phyloP scores from a whole-genome alignment of 2,113 vertebrate species.

The Pseudopodoces humilis region DNA sequence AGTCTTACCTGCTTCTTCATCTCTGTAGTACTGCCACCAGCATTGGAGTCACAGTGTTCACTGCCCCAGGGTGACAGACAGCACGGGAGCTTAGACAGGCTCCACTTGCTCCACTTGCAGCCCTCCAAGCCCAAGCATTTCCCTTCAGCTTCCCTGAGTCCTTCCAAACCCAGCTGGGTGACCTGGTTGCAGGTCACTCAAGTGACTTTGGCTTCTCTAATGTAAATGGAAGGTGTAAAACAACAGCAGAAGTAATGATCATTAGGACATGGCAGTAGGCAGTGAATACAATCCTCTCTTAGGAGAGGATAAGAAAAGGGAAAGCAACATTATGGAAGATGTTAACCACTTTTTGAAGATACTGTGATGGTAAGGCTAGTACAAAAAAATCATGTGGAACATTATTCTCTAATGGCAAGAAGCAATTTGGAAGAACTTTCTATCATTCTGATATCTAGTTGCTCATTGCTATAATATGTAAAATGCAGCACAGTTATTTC shows the following conservation, averaged over 20 bases:
- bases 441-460: background rate
- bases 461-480: background rate
- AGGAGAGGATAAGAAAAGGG: background rate
- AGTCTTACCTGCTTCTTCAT: background rate
- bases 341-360: background rate
- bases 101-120: background rate
- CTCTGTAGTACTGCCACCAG: background rate
- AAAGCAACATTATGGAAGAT: background rate
- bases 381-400: background rate
- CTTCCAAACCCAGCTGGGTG: background rate
- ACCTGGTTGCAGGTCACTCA: background rate
- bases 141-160: background rate
- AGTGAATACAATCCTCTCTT: background rate
- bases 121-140: background rate
- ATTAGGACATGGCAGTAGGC: background rate
- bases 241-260: background rate
- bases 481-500: background rate
- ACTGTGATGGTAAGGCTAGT: background rate
- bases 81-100: fast-evolving
- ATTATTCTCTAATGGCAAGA: background rate
- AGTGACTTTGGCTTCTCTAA: background rate
- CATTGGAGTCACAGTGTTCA: background rate
- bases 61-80: background rate
- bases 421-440: background rate
- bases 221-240: background rate